phyloP scores from a whole-genome alignment of 1,140 invertebrate genomes.

The Drosophila ficusphila region DNA sequence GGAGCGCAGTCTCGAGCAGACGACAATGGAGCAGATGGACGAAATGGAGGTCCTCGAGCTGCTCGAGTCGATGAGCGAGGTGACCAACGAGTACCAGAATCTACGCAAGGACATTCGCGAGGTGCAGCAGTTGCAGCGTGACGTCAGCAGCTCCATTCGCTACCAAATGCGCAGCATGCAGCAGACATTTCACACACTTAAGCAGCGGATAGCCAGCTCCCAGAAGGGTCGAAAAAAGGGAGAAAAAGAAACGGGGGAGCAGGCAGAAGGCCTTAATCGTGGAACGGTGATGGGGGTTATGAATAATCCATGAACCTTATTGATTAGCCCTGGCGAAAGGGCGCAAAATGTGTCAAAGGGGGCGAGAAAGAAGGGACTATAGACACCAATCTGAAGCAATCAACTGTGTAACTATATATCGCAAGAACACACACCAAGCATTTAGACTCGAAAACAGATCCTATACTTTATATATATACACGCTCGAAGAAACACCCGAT shows the following conservation, averaged over 20 bases:
- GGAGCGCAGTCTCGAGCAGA: slow-evolving; percentile 76
- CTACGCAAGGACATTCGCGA: slow-evolving; percentile 86
- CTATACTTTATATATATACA: slow-evolving; percentile 41
- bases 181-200: slow-evolving; percentile 79
- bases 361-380: slow-evolving; percentile 5
- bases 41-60: slow-evolving; percentile 85
- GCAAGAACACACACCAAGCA: slow-evolving; percentile 32
- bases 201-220: slow-evolving; percentile 73
- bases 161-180: slow-evolving; percentile 82
- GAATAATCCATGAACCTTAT: slow-evolving; percentile 64
- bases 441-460: slow-evolving; percentile 44
- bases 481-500: slow-evolving; percentile 1
- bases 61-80: slow-evolving; percentile 86
- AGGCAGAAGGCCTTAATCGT: too few species aligned
- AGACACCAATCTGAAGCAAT: slow-evolving; percentile 43
- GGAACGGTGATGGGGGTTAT: too few species aligned
- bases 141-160: slow-evolving; percentile 85
- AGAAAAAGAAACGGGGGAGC: not conserved
- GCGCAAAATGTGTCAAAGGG: slow-evolving; percentile 32
- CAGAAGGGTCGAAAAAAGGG: slow-evolving; percentile 35
- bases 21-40: slow-evolving; percentile 77
- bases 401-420: slow-evolving; percentile 47
- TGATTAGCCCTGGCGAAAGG: slow-evolving; percentile 46
- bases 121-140: slow-evolving; percentile 86
- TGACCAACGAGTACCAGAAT: slow-evolving; percentile 86